Evolutionary conservation across 2,888 invertebrate genomes (phyloP).

Genomic region (Melikaiella ostensackeni): DNA sequence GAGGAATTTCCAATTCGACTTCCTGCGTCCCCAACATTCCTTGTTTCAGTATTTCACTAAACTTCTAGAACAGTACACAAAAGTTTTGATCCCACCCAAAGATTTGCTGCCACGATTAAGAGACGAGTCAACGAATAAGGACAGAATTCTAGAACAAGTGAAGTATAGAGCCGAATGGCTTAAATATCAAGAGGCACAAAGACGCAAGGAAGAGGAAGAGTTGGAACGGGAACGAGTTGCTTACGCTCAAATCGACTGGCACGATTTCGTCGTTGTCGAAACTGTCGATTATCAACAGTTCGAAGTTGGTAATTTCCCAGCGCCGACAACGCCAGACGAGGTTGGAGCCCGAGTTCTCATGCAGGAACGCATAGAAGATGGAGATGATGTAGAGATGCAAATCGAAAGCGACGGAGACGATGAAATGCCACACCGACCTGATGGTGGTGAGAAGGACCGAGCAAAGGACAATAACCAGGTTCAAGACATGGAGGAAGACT

Average conservation of each 20-base stretch:
- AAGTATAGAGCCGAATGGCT: slow-evolving; percentile 98
- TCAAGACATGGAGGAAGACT: slow-evolving; percentile 96
- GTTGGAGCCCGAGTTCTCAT: slow-evolving; percentile 96
- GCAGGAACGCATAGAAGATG: slow-evolving; percentile 89
- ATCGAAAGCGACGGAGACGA: slow-evolving; percentile 90
- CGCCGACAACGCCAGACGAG: slow-evolving; percentile 97
- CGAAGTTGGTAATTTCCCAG: slow-evolving; percentile 97
- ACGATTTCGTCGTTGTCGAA: slow-evolving; percentile 99
- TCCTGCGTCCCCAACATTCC: slow-evolving; percentile 98
- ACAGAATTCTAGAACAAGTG: slow-evolving; percentile 89
- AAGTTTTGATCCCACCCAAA: slow-evolving; percentile 97
- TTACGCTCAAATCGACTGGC: slow-evolving; percentile 99
- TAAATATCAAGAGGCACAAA: slow-evolving; percentile 94
- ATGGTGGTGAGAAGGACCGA: slow-evolving; percentile 75
- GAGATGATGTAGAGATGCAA: slow-evolving; percentile 93
- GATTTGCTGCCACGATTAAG: slow-evolving; percentile 88
- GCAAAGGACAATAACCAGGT: slow-evolving; percentile 81
- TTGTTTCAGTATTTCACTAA: slow-evolving; percentile 99
- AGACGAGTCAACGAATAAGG: slow-evolving; percentile 85
- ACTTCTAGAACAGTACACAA: slow-evolving; percentile 98
- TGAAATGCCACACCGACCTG: slow-evolving; percentile 76
- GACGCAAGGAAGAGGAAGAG: slow-evolving; percentile 95
- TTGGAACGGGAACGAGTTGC: slow-evolving; percentile 95
- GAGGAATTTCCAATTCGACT: slow-evolving; percentile 99
- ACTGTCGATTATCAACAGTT: slow-evolving; percentile 99